Evolutionary conservation across 2,888 invertebrate genomes (phyloP).

Genomic region (Sphaerophoria taeniata): DNA sequence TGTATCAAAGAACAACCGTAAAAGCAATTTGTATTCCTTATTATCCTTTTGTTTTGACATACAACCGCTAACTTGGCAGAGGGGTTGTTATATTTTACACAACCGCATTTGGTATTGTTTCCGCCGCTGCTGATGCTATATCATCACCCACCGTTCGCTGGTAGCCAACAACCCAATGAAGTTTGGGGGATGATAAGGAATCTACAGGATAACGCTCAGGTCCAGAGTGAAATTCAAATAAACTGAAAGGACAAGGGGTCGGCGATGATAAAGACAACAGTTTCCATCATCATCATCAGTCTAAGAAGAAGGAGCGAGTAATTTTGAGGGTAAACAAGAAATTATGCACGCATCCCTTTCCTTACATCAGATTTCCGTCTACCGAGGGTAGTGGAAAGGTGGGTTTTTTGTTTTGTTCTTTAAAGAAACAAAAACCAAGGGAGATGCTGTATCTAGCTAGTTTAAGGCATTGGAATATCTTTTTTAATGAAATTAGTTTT

Average conservation of each 20-base stretch:
- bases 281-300: slow-evolving; percentile 62
- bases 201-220: slow-evolving; percentile 48
- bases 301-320: slow-evolving; percentile 64
- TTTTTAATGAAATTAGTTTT: slow-evolving; percentile 66
- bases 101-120: slow-evolving; percentile 61
- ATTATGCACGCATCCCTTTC: slow-evolving; percentile 73
- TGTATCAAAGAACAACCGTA: slow-evolving; percentile 71
- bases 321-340: slow-evolving; percentile 75
- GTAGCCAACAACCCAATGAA: not conserved
- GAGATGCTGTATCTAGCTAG: slow-evolving; percentile 2
- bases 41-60: slow-evolving; percentile 82
- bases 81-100: slow-evolving; percentile 62
- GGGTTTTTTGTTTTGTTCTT: slow-evolving; percentile 39
- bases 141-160: not conserved
- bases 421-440: slow-evolving; percentile 24
- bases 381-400: not conserved
- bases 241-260: slow-evolving; percentile 26
- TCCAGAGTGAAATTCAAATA: slow-evolving; percentile 31
- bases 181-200: slow-evolving; percentile 41
- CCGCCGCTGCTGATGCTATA: no score
- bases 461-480: slow-evolving; percentile 47
- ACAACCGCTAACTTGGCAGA: slow-evolving; percentile 82
- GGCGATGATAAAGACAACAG: slow-evolving; percentile 63
- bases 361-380: not conserved
- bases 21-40: slow-evolving; percentile 73